Base-by-base conservation (phyloP, 2,888 invertebrate genomes). In the Thyatira batis region DNA sequence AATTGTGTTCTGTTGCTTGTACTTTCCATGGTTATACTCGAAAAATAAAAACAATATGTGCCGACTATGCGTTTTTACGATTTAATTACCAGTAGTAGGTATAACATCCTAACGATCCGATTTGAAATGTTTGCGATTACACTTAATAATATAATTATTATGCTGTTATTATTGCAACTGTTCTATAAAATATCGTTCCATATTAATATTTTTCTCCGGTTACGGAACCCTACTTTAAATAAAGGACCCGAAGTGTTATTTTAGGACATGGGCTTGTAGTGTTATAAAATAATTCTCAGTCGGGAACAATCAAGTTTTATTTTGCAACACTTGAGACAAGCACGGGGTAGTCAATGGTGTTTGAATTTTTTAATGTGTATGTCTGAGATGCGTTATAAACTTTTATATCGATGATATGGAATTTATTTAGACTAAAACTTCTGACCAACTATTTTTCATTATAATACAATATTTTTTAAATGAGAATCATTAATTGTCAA, bases 181-280 rank as follows among this genome's bases (percentile, higher is more conserved):
- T 17, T 20, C 20, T 8, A 21, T 17, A 30, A 44, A n/a, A 30
- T 4, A n/a, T 45, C 17, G 25, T 1, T 27, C 20, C 10, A 9
- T 1, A 17, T 21, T 11, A 23, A 10, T 39, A 9, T 11, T 17
- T 28, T 10, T 45, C 28, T 4, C 46, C 25, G 21, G 20, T 17
- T 23, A 57, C 48, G 63, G 74, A 50, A 58, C 73, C 63, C 76
- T 60, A 53, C 30, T 58, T 54, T 51, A 52, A 53, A 65, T 55
- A 71, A 71, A 55, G 58, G 44, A 44, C 51, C 30, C 58, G 51
- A 63, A 71, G 62, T 84, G 80, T 83, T 84, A 57, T 80, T 66
- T 75, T 82, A 84, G 80, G 82, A 73, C 57, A 60, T 54, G 53
- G 61, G 58, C 66, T 65, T 55, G 61, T 61, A 6, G 27, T 48